These are phyloP conservation scores for Tylochromis polylepis DNA, from an alignment of 2,113 vertebrate species.

Conservation along the genomic window DNA sequence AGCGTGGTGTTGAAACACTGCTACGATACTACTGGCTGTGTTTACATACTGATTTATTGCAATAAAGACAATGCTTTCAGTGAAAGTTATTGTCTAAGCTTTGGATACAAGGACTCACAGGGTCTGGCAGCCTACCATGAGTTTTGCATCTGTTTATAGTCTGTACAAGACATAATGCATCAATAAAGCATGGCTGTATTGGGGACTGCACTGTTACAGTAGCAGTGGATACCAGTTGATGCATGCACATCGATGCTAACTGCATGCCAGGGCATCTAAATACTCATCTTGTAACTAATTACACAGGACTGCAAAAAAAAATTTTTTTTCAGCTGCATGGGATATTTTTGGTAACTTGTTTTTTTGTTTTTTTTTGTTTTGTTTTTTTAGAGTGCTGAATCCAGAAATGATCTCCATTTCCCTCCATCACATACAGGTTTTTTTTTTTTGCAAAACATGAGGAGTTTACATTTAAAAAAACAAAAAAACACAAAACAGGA, in stretches of 20 bases:
- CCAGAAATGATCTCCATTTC: too few species aligned
- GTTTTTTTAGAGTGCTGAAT: too few species aligned
- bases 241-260: background rate
- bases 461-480: too few species aligned
- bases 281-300: background rate
- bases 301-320: too few species aligned
- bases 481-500: too few species aligned
- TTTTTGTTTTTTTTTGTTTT: too few species aligned
- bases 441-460: too few species aligned
- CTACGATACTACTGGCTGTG: conserved; percentile 17
- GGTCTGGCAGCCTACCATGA: background rate
- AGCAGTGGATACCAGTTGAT: background rate
- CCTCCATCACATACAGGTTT: too few species aligned
- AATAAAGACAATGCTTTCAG: conserved; percentile 15
- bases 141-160: conserved; percentile 10
- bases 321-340: too few species aligned
- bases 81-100: conserved; percentile 39
- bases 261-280: background rate
- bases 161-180: background rate
- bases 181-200: background rate
- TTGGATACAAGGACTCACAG: conserved; percentile 3
- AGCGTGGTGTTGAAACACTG: conserved; percentile 6
- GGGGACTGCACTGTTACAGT: background rate
- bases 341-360: too few species aligned
- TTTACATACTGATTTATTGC: conserved; percentile 44